Evolutionary conservation across 1,140 invertebrate species (phyloP).

Genomic region (Eumeta japonica): DNA sequence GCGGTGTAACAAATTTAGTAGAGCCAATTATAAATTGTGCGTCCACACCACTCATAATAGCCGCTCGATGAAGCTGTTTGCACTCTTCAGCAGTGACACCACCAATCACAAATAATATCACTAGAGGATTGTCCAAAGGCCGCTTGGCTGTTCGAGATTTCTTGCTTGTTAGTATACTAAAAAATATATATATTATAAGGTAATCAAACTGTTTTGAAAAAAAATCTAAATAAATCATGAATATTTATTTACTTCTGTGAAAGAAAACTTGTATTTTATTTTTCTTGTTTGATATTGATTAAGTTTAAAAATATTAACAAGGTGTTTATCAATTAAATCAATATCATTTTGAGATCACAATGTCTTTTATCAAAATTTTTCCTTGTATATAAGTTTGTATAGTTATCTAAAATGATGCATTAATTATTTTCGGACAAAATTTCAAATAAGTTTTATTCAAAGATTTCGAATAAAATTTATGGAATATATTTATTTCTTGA

Average conservation of each 20-base stretch:
- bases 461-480: too few relatives aligned
- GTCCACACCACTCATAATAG: constrained; percentile 49
- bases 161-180: constrained; percentile 44
- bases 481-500: too few relatives aligned
- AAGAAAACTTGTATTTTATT: not conserved
- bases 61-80: constrained; percentile 40
- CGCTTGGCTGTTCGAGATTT: constrained; percentile 39
- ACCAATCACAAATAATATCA: constrained; percentile 62
- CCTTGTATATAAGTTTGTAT: too few relatives aligned
- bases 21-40: constrained; percentile 43
- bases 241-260: not conserved
- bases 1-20: constrained; percentile 39
- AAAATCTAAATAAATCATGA: not conserved
- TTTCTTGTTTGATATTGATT: too few relatives aligned
- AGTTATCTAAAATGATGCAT: too few relatives aligned
- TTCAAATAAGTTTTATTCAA: too few relatives aligned
- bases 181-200: not conserved
- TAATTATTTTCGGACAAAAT: too few relatives aligned
- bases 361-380: too few relatives aligned
- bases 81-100: constrained; percentile 63
- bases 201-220: not conserved
- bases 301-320: too few relatives aligned
- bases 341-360: too few relatives aligned
- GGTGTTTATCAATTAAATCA: too few relatives aligned
- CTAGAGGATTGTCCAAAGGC: constrained; percentile 59